Base-by-base conservation (phyloP, 2,113 vertebrate genomes). In the Oryzias javanicus region DNA sequence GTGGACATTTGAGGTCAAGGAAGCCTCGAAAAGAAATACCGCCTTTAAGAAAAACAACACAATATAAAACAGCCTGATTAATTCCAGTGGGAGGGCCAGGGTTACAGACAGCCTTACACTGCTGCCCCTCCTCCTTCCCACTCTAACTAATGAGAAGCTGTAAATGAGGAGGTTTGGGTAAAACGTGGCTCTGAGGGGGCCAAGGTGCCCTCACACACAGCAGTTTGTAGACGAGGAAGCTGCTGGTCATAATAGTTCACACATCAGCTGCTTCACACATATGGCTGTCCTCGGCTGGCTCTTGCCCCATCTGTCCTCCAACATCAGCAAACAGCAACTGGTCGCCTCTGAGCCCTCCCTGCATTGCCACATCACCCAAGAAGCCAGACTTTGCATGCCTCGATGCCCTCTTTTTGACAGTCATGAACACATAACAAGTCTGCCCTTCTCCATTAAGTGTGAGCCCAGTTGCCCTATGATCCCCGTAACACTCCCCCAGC, bases 231-330 rank as follows among this genome's bases (percentile, higher is more conserved):
- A 82, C 67, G 73, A 79, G 76, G 72, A 72, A 76, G 85, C 82
- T 87, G 85, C 76, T 79, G 78, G 77, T 72, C 81, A 81, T 89
- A 88, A 92, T 89, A 74, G 86, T 84, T 88, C 83, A 85, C 88
- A 88, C 81, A 85, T 88, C 86, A 90, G 87, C 86, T 89, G 82
- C 77, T 67, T 78, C 78, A 81, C 76, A 72, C 72, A 86, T 89
- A 85, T 85, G 83, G 81, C 78, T 58, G 77, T 72, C 80, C 78
- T 70, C 46, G 53, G 25, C 70, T 72, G 64, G 78, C 81, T 83
- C 67, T 66, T 76, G 57, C 64, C 67, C 77, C 79, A 84, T 85
- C 78, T 82, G 82, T 72, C 69, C 75, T 64, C 62, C 71, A 62
- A 75, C 76, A 72, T 74, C 73, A 49, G 63, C 60, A 79, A 65